Evolutionary conservation across 2,888 invertebrate genomes (phyloP).

Genomic region (Dilophus febrilis): DNA sequence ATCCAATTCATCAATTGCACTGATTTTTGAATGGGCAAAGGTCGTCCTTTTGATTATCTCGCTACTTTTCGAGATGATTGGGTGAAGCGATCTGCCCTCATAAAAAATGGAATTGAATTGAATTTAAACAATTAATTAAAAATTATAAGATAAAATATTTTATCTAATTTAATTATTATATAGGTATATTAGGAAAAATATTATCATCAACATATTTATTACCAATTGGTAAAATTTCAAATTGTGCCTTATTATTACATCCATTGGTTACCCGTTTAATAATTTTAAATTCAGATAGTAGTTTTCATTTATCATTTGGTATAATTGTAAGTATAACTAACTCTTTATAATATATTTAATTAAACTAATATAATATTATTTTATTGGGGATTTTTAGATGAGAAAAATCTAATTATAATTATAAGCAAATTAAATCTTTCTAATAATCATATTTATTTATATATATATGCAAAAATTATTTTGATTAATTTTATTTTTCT

Average conservation of each 20-base stretch:
- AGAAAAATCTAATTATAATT: too few species aligned
- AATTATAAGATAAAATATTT: conserved; percentile 4
- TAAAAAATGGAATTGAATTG: too few species aligned
- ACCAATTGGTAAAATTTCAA: conserved; percentile 37
- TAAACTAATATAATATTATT: too few species aligned
- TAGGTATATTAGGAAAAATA: conserved; percentile 30
- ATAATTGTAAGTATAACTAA: conserved; percentile 31
- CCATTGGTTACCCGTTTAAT: conserved; percentile 31
- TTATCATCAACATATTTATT: conserved; percentile 31
- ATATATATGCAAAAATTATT: too few species aligned
- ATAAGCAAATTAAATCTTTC: too few species aligned
- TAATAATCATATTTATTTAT: too few species aligned
- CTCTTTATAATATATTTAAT: too few species aligned
- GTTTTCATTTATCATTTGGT: conserved; percentile 31
- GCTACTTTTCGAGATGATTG: not conserved
- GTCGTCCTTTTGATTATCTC: conserved; percentile 3
- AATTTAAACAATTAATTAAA: not conserved
- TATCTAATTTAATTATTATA: conserved; percentile 11
- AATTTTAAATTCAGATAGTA: conserved; percentile 31
- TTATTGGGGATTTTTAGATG: too few species aligned
- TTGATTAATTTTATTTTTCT: too few species aligned
- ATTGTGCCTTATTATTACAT: conserved; percentile 37
- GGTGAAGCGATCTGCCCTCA: conserved; percentile 4
- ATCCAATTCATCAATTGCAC: not conserved
- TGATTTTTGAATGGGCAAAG: conserved; percentile 3